Conservation (phyloP, 2,113 vertebrate species). For the Acrocephalus kingi region DNA sequence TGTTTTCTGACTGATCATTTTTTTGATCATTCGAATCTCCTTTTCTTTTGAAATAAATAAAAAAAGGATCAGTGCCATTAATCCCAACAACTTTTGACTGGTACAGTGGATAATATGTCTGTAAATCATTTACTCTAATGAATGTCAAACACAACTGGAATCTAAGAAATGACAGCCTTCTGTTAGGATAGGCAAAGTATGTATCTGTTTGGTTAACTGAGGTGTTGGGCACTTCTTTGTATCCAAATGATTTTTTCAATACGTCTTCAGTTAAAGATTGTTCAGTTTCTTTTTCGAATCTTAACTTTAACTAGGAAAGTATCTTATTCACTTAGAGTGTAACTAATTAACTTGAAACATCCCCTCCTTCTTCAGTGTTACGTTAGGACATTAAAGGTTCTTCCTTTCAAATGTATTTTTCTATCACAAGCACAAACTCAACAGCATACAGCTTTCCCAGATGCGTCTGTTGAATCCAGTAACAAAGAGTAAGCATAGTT, state of each 20-base stretch:
- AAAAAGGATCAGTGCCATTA: not conserved
- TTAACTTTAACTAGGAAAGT: not conserved
- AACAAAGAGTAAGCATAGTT: not conserved
- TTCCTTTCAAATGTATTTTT: not conserved
- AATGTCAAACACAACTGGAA: not conserved
- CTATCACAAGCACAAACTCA: not conserved
- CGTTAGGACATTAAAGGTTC: not conserved
- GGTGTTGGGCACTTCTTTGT: not conserved
- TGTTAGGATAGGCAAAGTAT: not conserved
- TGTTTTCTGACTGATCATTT: not conserved
- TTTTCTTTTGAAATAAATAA: not conserved
- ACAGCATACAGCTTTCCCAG: not conserved
- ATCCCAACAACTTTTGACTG: not conserved
- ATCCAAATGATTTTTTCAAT: not conserved
- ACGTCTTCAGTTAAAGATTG: not conserved
- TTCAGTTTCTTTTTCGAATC: not conserved
- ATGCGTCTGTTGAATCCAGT: not conserved
- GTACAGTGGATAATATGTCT: not conserved
- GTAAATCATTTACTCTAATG: not conserved
- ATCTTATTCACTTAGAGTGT: not conserved
- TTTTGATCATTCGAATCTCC: not conserved
- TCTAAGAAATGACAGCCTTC: not conserved
- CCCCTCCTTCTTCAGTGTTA: not conserved
- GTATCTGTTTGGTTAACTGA: not conserved
- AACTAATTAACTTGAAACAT: conserved; percentile 51